Evolutionary conservation across 2,797 vertebrate genomes (phyloP).

Genomic region (Epinephelus malabaricus): DNA sequence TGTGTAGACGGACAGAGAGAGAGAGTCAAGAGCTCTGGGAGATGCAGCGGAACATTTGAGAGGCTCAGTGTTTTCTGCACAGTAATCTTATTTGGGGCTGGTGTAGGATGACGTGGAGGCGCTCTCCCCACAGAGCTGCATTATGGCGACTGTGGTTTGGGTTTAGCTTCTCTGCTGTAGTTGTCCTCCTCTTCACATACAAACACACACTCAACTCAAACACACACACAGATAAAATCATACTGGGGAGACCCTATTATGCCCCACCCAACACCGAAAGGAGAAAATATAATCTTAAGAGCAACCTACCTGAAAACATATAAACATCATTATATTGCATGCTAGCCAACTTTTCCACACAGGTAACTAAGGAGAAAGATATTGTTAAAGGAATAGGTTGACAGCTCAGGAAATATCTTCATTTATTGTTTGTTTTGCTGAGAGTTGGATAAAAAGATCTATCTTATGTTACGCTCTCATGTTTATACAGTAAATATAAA

Average conservation of each 20-base stretch:
- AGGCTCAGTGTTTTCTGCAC: slow-evolving; percentile 61
- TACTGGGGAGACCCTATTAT: slow-evolving; percentile 13
- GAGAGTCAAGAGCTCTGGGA: slow-evolving; percentile 31
- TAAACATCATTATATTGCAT: neutral
- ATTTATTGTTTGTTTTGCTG: neutral
- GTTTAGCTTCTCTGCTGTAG: slow-evolving; percentile 20
- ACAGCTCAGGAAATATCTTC: neutral
- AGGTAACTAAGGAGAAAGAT: neutral
- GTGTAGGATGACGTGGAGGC: slow-evolving; percentile 61
- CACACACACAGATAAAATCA: slow-evolving; percentile 28
- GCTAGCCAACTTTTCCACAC: neutral
- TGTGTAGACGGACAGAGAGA: neutral
- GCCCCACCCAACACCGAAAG: neutral
- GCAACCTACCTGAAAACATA: neutral
- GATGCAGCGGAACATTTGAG: slow-evolving; percentile 46
- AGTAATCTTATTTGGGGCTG: slow-evolving; percentile 72
- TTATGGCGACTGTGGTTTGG: slow-evolving; percentile 30
- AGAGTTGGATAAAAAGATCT: neutral
- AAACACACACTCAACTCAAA: neutral
- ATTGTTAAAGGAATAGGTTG: neutral
- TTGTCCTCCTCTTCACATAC: neutral
- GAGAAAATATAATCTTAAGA: neutral
- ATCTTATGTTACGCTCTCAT: neutral
- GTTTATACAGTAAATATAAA: neutral
- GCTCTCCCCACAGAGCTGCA: slow-evolving; percentile 44